Base-by-base conservation (phyloP, 2,888 invertebrate genomes). In the Diplolepis rosae region DNA sequence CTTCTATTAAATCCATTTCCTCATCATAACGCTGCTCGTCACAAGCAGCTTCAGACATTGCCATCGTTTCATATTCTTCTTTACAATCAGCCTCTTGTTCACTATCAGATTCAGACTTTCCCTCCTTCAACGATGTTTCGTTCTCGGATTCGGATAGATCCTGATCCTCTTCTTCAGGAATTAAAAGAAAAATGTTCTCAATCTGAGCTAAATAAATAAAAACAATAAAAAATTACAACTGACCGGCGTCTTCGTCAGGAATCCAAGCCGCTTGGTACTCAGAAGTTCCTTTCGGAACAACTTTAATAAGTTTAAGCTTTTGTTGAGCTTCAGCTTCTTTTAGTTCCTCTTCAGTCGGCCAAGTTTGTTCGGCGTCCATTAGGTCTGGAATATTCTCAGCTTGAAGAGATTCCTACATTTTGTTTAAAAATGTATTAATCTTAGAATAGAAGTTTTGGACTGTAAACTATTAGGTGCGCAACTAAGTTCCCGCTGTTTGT, bases 221-320 rank as follows among this genome's bases (percentile, higher is more conserved):
- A 50, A 42, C 61, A 51, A 4, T 32, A 2, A 24, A 65, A 28
- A 66, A 42, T 27, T 7, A 56, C 30, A 4, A 66, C 76, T 65
- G 73, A 89, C 89, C 88, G 76, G 83, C 89, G 76, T 94, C 94
- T 50, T 92, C 92, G 81, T 96, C 95, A 0, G 94, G 94, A 72
- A 96, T 95, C 96, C 96, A 96, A 56, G 97, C 95, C 2, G 98
- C 97, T 90, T 99, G 99, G 88, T 99, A 99, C 69, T 96, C 96
- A 2, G 98, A 98, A 90, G 97, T 98, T 30, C 99, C 99, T 89
- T 96, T 97, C 0, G 98, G 98, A 9, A 98, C 94, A 78, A 91
- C 91, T 83, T 95, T 95, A 18, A 97, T 93, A 5, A 93, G 90
- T 87, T 93, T 94, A 77, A 91, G 92, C 66, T 90, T 91, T 80